Percentiles rank a stretch among this genome's conserved stretches.
phyloP scores from a whole-genome alignment of 2,113 vertebrate genomes.

The Pardalotus punctatus region DNA sequence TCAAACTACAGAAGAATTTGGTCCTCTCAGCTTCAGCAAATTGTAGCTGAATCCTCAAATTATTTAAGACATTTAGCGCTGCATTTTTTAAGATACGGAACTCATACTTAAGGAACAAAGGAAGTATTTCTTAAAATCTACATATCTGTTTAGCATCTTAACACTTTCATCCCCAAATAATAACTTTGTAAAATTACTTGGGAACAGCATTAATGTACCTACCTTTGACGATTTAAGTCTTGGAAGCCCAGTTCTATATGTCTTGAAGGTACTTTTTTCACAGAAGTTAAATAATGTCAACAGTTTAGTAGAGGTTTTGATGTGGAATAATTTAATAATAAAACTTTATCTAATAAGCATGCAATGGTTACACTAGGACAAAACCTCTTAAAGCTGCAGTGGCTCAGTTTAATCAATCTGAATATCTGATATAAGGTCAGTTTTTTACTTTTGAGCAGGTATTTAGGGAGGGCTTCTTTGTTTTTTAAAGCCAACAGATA shows the following conservation, averaged over 20 bases:
- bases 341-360: constrained; percentile 78
- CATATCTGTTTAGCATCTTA: constrained; percentile 31
- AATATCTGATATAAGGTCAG: constrained; percentile 26
- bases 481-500: background rate
- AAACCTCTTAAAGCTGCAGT: constrained; percentile 79
- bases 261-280: constrained; percentile 89
- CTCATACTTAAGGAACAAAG: constrained; percentile 25
- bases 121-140: constrained; percentile 22
- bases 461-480: constrained; percentile 40
- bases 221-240: constrained; percentile 86
- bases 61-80: background rate
- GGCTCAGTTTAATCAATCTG: constrained; percentile 61
- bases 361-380: constrained; percentile 76
- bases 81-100: background rate
- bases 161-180: constrained; percentile 67
- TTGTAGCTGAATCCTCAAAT: constrained; percentile 15
- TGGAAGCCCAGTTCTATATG: constrained; percentile 88
- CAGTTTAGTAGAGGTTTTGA: constrained; percentile 92
- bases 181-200: constrained; percentile 70
- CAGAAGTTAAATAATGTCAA: constrained; percentile 93
- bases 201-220: constrained; percentile 85
- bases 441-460: background rate
- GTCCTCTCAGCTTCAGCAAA: constrained; percentile 4
- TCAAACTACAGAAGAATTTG: background rate
- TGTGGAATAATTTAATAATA: constrained; percentile 78